phyloP scores from a whole-genome alignment of 2,888 invertebrate species.

The Silvanus unidentatus region DNA sequence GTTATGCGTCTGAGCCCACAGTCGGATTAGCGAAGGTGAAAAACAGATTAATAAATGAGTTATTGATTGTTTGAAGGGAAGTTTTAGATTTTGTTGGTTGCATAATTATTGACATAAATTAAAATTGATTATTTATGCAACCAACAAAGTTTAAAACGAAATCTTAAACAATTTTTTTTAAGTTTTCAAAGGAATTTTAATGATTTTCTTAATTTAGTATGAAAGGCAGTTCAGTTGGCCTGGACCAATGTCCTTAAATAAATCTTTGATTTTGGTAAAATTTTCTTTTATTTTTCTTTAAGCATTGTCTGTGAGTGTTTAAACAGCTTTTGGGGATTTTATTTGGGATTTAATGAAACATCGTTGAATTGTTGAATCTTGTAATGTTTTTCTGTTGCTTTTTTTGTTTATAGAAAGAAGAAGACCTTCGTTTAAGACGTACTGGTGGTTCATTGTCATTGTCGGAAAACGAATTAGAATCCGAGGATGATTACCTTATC shows the following conservation, averaged over 20 bases:
- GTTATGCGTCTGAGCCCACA: slow-evolving; percentile 84
- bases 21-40: slow-evolving; percentile 50
- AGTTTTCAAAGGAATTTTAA: too few species aligned
- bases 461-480: slow-evolving; percentile 78
- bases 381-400: too few species aligned
- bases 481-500: slow-evolving; percentile 51
- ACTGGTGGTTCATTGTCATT: slow-evolving; percentile 74
- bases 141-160: too few species aligned
- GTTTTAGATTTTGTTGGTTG: too few species aligned
- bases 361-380: too few species aligned
- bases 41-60: too few species aligned
- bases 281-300: slow-evolving; percentile 8
- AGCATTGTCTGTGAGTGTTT: slow-evolving; percentile 2
- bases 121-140: too few species aligned
- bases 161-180: too few species aligned
- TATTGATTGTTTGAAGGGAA: not conserved
- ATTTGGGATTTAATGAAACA: too few species aligned
- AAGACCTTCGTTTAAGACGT: slow-evolving; percentile 50
- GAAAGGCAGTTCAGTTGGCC: slow-evolving; percentile 18
- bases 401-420: too few species aligned
- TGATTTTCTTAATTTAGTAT: not conserved
- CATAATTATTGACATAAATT: too few species aligned
- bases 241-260: slow-evolving; percentile 10
- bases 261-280: slow-evolving; percentile 12
- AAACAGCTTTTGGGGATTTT: too few species aligned